Evolutionary conservation across 2,113 vertebrate species (phyloP), one percentile per base, ranked within the genome.

Genomic region (Lycocorax pyrrhopterus): DNA sequence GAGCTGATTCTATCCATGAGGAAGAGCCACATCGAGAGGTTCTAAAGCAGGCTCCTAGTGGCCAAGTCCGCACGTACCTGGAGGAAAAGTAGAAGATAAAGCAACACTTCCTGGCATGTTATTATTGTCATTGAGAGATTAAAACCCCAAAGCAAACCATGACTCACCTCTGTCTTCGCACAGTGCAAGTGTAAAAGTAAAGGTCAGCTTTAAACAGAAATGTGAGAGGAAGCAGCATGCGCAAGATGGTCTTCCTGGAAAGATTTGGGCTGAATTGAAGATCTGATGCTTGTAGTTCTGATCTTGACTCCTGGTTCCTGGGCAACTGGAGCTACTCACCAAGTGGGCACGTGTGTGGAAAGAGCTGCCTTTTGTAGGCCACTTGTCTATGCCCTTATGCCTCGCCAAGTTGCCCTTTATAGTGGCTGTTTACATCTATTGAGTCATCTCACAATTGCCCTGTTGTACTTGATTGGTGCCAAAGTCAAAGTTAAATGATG

Each of bases 381-480:
- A 3, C 73, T 92, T 92, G 67, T 77, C 18, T 51, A 1, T 81
- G 72, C 68, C 90, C 72, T 75, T 64, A 23, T 26, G 35, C 90
- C 56, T 77, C 0, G 0, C 32, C 4, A 11, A 71, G 68, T 32
- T 37, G 39, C 82, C 82, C 56, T 7, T 21, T 51, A 2, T 18
- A 33, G 52, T 25, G 21, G 52, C 55, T 77, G 3, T 94, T 93
- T 86, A 49, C 30, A 19, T 75, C 64, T 43, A 33, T 64, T 90
- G 90, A 92, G 58, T 60, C 13, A 7, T 62, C 73, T 91, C 62
- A 89, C 93, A 94, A 62, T 89, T 60, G 35, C 25, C 7, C 37
- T 84, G 87, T 94, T 95, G 89, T 93, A 84, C 58, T 94, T 87
- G 66, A 4, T 16, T 37, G 81, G 39, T 86, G 68, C 83, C 79